Conservation (phyloP, 2,113 vertebrate species). For the Piaya cayana region DNA sequence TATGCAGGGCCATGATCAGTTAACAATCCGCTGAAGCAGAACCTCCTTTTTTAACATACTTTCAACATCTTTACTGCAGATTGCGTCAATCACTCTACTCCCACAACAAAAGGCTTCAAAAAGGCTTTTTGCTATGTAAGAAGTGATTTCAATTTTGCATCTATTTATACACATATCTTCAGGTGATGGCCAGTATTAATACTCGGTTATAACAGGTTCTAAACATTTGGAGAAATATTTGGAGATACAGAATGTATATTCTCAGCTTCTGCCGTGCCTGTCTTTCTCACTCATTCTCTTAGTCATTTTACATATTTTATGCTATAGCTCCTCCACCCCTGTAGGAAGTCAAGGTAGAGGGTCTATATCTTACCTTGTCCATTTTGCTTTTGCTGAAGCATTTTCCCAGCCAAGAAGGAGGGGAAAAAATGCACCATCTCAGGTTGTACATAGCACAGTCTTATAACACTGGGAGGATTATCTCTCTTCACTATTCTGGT, state of each 20-base stretch:
- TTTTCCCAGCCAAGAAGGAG: neutral
- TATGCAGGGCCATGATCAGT: no score
- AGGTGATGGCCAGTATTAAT: neutral
- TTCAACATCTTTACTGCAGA: neutral
- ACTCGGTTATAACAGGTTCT: neutral
- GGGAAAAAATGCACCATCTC: neutral
- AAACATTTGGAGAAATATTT: neutral
- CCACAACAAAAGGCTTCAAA: neutral
- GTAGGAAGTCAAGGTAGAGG: neutral
- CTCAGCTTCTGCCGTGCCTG: neutral
- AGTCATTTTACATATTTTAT: neutral
- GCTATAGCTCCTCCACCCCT: neutral
- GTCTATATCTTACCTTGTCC: neutral
- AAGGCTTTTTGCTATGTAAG: neutral
- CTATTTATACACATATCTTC: neutral
- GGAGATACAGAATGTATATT: neutral
- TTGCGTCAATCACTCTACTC: neutral
- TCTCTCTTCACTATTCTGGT: neutral
- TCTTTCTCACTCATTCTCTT: neutral
- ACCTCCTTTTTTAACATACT: no score
- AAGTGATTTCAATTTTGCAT: neutral
- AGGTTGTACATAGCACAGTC: neutral
- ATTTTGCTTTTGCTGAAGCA: neutral
- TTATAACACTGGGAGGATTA: neutral
- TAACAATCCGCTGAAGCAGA: no score